Base-by-base conservation (phyloP, 2,888 invertebrate species). In the Scaptomyza caliginosa region DNA sequence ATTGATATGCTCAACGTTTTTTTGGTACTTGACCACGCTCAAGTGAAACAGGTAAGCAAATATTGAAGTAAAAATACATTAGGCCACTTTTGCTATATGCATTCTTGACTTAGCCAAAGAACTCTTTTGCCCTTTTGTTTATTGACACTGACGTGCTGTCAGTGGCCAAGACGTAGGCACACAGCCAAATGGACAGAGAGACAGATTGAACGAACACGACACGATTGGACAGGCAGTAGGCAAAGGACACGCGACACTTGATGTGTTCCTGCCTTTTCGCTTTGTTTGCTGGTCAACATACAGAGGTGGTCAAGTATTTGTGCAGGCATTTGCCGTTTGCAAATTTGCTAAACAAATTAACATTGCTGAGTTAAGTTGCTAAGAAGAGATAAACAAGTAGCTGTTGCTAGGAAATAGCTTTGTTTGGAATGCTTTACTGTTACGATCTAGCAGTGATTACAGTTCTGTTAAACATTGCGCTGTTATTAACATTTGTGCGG, bases 141-240 rank as follows among this genome's bases (percentile, higher is more conserved):
- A 45, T 34, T 34, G 34, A 34, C 58, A 51, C 84, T 86, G 81
- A 79, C 74, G 65, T 58, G 39, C 74, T 80, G 79, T 80, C 79
- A 80, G 77, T 77, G 74, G 67, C 84, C 86, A 86, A 80, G 79
- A 80, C 57, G 77, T 80, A 64, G 79, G 77, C 86, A 79, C 66
- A 86, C 83, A 82, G 68, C 16, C 57, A 38, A 16, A 24, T 40
- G 24, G 42, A 48, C 49, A 58, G 66, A 59, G 67, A 55, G 50
- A 59, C 50, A 28, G 17, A 39, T 24, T 26, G 52, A 34, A 17
- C 32, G 36, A 36, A 52, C 49, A 26, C 30, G 28, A 51, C n/a
- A n/a, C 43, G 48, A 39, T 4, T 32, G 67, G 21, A 62, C 64
- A 54, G 46, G 32, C 38, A 32, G n/a, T 28, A 42, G 38, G 66